phyloP scores from a whole-genome alignment of 2,888 invertebrate species.

The Zele albiditarsus region DNA sequence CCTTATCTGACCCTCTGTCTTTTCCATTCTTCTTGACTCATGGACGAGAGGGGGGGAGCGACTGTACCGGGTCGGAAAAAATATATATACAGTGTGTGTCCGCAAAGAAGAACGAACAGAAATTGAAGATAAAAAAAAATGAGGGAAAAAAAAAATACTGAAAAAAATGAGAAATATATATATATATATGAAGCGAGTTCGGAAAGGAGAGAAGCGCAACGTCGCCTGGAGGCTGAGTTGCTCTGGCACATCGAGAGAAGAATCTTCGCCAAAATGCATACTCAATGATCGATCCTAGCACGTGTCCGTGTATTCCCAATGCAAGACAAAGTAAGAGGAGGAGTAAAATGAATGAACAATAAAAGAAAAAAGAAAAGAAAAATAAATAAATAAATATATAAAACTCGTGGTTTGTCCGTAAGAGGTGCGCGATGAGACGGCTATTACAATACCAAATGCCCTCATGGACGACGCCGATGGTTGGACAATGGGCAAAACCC shows the following conservation, averaged over 20 bases:
- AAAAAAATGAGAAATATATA: slow-evolving; percentile 27
- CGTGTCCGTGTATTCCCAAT: not conserved
- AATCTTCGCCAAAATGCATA: slow-evolving; percentile 44
- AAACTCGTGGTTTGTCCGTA: slow-evolving; percentile 34
- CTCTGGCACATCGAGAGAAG: slow-evolving; percentile 25
- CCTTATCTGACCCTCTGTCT: slow-evolving; percentile 40
- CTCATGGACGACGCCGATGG: not conserved
- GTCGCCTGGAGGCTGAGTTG: slow-evolving; percentile 36
- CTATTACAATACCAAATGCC: slow-evolving; percentile 66
- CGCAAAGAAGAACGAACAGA: slow-evolving; percentile 9
- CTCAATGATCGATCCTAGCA: slow-evolving; percentile 33
- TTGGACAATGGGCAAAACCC: slow-evolving; percentile 62
- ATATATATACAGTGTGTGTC: not conserved
- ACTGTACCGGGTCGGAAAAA: not conserved
- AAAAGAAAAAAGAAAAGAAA: slow-evolving; percentile 20
- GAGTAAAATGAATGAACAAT: slow-evolving; percentile 22
- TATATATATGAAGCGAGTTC: slow-evolving; percentile 17
- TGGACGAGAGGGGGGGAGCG: not conserved
- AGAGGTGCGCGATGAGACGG: slow-evolving; percentile 50
- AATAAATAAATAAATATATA: slow-evolving; percentile 24
- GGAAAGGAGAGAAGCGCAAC: slow-evolving; percentile 23
- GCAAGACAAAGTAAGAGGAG: slow-evolving; percentile 23
- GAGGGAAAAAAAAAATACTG: slow-evolving; percentile 3
- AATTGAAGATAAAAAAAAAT: slow-evolving; percentile 10
- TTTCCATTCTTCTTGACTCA: slow-evolving; percentile 42